Evolutionary conservation across 2,888 invertebrate species (phyloP), one percentile per base, ranked within the genome.

Genomic region (Iphiclides podalirius): DNA sequence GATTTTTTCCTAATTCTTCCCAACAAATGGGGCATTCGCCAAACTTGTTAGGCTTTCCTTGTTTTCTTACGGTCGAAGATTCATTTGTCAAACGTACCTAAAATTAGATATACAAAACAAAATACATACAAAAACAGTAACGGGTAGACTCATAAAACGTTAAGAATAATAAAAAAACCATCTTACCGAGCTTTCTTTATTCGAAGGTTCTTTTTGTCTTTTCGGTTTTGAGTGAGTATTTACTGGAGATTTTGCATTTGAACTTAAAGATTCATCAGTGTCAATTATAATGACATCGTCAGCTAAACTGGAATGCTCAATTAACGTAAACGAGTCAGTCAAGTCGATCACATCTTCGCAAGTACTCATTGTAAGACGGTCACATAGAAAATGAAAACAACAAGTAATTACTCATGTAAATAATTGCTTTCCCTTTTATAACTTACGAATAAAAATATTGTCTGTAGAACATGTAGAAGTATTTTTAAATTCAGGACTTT

Each of bases 1-100:
- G 71, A 33, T 70, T 71, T 52, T 56, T 67, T 8, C 79, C 78
- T 14, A 82, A 48, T 38, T 63, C 61, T 13, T 80, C 80, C 61
- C 64, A 75, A 60, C 83, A 84, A 55, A 84, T 78, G 9, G 82
- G 72, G 52, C 83, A 84, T 2, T 66, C 59, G 9, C 75, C 77
- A 58, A 71, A 59, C 42, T 57, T 54, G 4, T 28, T 41, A 1
- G 41, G 13, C 6, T 26, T 43, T 39, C 28, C 12, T n/a, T n/a
- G 8, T 31, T 26, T 26, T 26, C 26, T 7, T 26, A 8, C 9
- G 3, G 31, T n/a, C 16, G 6, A 14, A 8, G 12, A 16, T 23
- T 47, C 23, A 11, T 7, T 34, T 6, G 33, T 1, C 7, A 38
- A 11, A 4, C 14, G 11, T 9, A 14, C 15, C 47, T 47, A 33